A percentile compares a stretch with the other conserved stretches of the same genome.
Evolutionary conservation across 2,797 vertebrate species (phyloP).

Genomic region (Rhinichthys osculus): DNA sequence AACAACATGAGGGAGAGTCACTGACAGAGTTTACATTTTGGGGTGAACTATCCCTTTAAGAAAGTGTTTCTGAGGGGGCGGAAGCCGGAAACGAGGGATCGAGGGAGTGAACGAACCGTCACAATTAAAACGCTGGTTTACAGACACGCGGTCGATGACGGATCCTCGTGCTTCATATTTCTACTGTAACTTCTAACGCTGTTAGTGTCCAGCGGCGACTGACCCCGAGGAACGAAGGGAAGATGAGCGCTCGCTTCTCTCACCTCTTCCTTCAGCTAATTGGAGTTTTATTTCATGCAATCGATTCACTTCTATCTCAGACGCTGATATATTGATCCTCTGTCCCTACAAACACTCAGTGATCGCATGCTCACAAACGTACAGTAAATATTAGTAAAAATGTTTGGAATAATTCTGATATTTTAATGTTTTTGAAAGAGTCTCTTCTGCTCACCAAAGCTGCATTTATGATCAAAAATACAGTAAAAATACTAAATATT

Average conservation of each 20-base stretch:
- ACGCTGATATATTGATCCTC: conserved; percentile 77
- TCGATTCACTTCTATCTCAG: conserved; percentile 80
- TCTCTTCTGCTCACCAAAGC: background rate
- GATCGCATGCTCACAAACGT: background rate
- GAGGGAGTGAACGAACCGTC: conserved; percentile 14
- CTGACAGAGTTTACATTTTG: too few relatives aligned
- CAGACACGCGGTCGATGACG: conserved; percentile 70
- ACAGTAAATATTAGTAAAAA: too few relatives aligned
- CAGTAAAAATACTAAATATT: background rate
- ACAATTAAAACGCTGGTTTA: conserved; percentile 72
- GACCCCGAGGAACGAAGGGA: conserved; percentile 70
- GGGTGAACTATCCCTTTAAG: conserved; percentile 9
- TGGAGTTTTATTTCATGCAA: conserved; percentile 85
- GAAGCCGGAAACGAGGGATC: conserved; percentile 58
- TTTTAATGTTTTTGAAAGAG: background rate
- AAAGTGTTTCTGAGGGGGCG: conserved; percentile 54
- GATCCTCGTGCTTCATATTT: conserved; percentile 1
- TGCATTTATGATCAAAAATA: background rate
- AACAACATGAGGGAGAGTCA: too few relatives aligned
- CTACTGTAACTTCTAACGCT: conserved; percentile 58
- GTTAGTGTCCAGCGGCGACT: conserved; percentile 45
- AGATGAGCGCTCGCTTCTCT: conserved; percentile 69
- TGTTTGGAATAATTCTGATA: background rate
- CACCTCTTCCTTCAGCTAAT: conserved; percentile 75
- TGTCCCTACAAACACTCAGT: conserved; percentile 63